A percentile compares a stretch with the other conserved stretches of the same genome.
Conservation (phyloP, 1,140 invertebrate species). For the Gryon sp. region DNA sequence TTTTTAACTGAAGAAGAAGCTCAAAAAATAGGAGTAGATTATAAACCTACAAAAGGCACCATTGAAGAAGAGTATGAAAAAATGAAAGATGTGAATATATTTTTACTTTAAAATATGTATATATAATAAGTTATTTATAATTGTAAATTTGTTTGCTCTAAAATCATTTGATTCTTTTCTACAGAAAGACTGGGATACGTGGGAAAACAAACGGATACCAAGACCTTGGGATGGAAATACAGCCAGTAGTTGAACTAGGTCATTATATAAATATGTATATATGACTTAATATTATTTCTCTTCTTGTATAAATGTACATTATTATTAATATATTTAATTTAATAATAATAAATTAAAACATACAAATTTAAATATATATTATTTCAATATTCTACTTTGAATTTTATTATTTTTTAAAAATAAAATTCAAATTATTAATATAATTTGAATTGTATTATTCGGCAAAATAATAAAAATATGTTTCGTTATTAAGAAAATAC, state of each 20-base stretch:
- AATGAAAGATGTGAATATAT: conserved; percentile 28
- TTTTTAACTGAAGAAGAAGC: conserved; percentile 10
- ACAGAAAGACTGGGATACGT: conserved; percentile 29
- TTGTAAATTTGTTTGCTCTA: background rate
- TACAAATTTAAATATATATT: no score
- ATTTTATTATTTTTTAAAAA: background rate
- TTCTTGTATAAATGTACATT: no score
- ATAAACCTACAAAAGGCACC: conserved; percentile 10
- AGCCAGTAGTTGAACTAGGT: background rate
- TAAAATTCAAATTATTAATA: background rate
- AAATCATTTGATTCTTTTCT: background rate
- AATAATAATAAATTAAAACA: no score
- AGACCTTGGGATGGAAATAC: conserved; percentile 14
- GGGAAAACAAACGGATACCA: conserved; percentile 25
- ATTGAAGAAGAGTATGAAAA: conserved; percentile 40
- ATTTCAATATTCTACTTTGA: no score
- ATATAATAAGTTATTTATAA: background rate
- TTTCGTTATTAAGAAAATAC: no score
- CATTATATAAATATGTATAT: background rate
- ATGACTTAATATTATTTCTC: background rate
- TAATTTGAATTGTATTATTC: background rate
- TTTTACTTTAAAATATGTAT: background rate
- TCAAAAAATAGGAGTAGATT: conserved; percentile 23
- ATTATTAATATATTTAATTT: no score
- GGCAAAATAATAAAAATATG: no score